Evolutionary conservation across 2,888 invertebrate genomes (phyloP), one percentile per base, ranked within the genome.

Genomic region (Hylaea fasciaria): DNA sequence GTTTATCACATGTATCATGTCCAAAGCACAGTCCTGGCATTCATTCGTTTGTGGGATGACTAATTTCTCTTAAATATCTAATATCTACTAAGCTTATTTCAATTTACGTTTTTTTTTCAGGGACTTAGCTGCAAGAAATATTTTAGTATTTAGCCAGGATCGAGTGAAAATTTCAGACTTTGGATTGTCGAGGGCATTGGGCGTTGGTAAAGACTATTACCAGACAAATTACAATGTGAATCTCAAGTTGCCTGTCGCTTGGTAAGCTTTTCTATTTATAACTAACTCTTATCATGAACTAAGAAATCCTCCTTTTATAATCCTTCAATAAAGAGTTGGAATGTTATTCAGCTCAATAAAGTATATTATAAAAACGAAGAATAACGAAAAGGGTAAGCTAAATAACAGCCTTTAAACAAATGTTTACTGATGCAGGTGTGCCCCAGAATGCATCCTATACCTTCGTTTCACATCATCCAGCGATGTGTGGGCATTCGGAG

Each of bases 161-260:
- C 97, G 97, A 92, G 98, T 99, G 7, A 99, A 99, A 93, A 99
- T 99, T 67, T 99, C 98, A 0, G 99, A 99, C 83, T 99, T 99
- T 87, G 99, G 99, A 4, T 87, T 99, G 53, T 98, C 98, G 0
- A 94, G 99, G 55, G 98, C 98, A 0, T 90, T 99, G 54, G 99
- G 99, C 1, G 98, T 98, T 48, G 99, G 99, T 29, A 99, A 99
- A 86, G 99, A 99, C 86, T 99, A 99, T 84, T 99, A 99, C 83
- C 98, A 99, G 86, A 98, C 98, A 3, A 99, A 99, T 91, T 98
- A 98, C 84, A 98, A 98, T 83, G 98, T 98, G 39, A 98, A 98
- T 91, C 94, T 99, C 62, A 99, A 99, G 88, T 92, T 99, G 59
- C 99, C 99, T 0, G 98, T 99, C 68, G 99, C 99, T 2, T 99